Evolutionary conservation across 37 sponge, comb jelly and placozoan genomes (phyloP), one percentile per base, ranked within the genome.

Genomic region (Chondrosia reniformis): DNA sequence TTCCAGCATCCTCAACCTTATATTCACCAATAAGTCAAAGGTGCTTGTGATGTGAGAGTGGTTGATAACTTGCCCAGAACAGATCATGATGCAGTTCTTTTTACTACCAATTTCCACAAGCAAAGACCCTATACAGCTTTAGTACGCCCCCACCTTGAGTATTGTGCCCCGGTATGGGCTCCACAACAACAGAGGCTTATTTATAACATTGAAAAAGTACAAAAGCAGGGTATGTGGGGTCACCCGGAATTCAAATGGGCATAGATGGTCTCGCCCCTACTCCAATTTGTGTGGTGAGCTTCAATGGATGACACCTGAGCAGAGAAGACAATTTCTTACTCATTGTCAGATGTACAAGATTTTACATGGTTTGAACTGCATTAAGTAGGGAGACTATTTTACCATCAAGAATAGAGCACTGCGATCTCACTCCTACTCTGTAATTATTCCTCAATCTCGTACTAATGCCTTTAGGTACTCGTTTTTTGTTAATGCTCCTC

Each of bases 11-110:
- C 43, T 69, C 22, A 44, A 69, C 43, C 72, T 69, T 34, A n/a
- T 69, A 1, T 40, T 69, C 22, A 40, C 72, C 41, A 69, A 69
- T 24, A 21, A 6, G 42, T 40, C 3, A 40, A 69, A 43, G 3
- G 32, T 22, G 8, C 69, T 36, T 25, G 1, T 54, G 57, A 69
- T 15, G 42, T 74, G 10, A 52, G 45, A 28, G 83, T 82, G 31
- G 64, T 45, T 38, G 83, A 82, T 63, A 42, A 49, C 34, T 38
- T 75, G 17, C 76, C 64, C 22, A 76, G 76, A 1, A 54, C 76
- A 17, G 76, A 82, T 19, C 83, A 82, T 28, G 83, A 82, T 75
- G 75, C 75, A 46, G 76, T 82, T 13, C 46, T 44, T 22, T 82
- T 75, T 31, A 25, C 75, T 21, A 43, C 54, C 24, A 30, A 42